A percentile compares a stretch with the other conserved stretches of the same genome.
These are phyloP conservation scores for Alaudala cheleensis DNA, from an alignment of 2,113 vertebrate genomes.

Conservation along the genomic window DNA sequence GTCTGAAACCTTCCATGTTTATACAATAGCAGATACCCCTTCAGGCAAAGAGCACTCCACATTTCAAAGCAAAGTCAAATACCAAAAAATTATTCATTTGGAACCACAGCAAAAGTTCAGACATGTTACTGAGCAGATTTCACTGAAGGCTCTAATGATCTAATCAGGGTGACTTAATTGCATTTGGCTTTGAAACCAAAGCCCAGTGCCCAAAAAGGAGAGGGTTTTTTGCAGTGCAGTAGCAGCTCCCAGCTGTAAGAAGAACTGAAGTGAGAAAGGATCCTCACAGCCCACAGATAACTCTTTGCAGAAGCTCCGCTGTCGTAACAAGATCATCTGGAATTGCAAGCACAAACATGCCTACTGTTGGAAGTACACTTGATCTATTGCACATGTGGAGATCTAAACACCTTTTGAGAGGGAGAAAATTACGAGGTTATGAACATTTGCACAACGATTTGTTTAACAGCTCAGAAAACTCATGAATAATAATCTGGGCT, in stretches of 20 bases:
- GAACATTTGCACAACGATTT: conserved; percentile 35
- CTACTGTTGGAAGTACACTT: conserved; percentile 21
- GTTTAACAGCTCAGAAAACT: conserved; percentile 46
- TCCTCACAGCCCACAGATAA: neutral
- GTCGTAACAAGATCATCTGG: conserved; percentile 37
- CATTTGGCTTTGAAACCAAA: conserved; percentile 42
- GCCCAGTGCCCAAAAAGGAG: neutral
- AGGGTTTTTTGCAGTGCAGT: neutral
- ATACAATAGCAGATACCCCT: conserved; percentile 49
- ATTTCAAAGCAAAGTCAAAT: conserved; percentile 66
- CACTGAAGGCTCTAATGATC: conserved; percentile 52
- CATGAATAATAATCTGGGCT: conserved; percentile 39
- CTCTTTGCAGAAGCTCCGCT: neutral
- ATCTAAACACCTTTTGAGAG: conserved; percentile 19
- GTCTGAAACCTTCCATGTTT: conserved; percentile 47
- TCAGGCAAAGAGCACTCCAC: conserved; percentile 11
- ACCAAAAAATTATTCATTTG: conserved; percentile 60
- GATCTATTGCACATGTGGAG: neutral
- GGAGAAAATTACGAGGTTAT: neutral
- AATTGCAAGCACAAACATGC: neutral
- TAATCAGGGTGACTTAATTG: conserved; percentile 52
- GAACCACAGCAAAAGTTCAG: conserved; percentile 48
- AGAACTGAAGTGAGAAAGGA: neutral
- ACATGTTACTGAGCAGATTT: conserved; percentile 50
- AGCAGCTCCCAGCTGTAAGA: neutral